Conservation (phyloP, 2,888 invertebrate species). For the Pammene aurita region DNA sequence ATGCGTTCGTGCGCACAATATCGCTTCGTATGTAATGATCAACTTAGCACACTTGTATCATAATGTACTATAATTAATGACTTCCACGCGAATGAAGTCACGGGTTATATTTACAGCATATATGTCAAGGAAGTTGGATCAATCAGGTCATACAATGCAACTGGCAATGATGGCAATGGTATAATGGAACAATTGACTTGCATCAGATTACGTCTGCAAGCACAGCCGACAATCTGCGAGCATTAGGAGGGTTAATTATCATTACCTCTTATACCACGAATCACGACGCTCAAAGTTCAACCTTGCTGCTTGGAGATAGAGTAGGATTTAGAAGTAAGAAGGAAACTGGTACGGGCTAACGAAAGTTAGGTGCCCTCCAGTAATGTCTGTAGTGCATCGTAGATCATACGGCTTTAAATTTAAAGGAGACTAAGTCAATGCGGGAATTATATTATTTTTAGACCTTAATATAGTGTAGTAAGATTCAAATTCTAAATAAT, state of each 20-base stretch:
- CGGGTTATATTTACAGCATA: neutral
- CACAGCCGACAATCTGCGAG: constrained; percentile 29
- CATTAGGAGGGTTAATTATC: constrained; percentile 20
- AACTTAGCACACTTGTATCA: no score
- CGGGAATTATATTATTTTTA: neutral
- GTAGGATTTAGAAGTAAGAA: neutral
- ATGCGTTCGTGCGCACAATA: no score
- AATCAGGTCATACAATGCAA: constrained; percentile 22
- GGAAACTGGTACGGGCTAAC: neutral
- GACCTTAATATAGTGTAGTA: neutral
- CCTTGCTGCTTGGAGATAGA: neutral
- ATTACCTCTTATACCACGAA: neutral
- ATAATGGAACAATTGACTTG: constrained; percentile 38
- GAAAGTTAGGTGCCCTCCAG: neutral
- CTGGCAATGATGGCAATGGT: constrained; percentile 17
- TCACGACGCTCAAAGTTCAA: neutral
- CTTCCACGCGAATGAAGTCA: no score
- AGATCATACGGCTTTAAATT: constrained; percentile 1
- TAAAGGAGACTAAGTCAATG: neutral
- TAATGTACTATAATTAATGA: no score
- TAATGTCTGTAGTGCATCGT: constrained; percentile 15
- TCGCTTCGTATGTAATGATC: no score
- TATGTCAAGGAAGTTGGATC: constrained; percentile 18
- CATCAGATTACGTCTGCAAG: constrained; percentile 33
- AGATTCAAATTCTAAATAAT: neutral